Evolutionary conservation across 2,888 invertebrate genomes (phyloP).

Genomic region (Prostheceraeus crozeri): DNA sequence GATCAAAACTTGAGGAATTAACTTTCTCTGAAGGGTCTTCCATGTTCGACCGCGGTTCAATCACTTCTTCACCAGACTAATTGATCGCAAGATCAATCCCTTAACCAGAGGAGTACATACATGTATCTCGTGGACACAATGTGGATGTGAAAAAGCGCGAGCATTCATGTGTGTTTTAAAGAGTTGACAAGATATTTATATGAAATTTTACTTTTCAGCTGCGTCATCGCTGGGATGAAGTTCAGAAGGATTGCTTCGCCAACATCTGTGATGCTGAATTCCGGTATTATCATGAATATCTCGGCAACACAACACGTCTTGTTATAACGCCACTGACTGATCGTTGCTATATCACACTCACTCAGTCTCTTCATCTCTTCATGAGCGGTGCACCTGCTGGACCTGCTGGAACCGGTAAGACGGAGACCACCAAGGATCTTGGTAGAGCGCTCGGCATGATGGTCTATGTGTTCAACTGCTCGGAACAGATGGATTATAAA

Average conservation of each 20-base stretch:
- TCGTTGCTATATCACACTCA: constrained; percentile 81
- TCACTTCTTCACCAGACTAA: no score
- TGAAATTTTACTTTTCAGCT: no score
- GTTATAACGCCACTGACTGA: constrained; percentile 91
- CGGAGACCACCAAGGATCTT: constrained; percentile 91
- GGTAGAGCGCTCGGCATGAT: constrained; percentile 88
- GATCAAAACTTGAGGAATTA: no score
- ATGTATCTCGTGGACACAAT: no score
- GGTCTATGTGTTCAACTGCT: constrained; percentile 95
- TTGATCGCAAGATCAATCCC: no score
- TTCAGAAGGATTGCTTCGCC: constrained; percentile 80
- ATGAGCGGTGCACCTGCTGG: constrained; percentile 82
- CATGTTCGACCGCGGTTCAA: no score
- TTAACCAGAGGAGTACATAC: no score
- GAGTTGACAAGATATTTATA: no score
- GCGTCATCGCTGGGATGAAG: constrained; percentile 82
- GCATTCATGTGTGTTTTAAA: no score
- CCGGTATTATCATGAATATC: constrained; percentile 82
- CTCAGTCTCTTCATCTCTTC: constrained; percentile 81
- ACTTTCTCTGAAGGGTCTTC: no score
- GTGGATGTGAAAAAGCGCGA: no score
- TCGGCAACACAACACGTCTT: constrained; percentile 85
- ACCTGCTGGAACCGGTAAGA: constrained; percentile 70
- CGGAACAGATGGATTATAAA: constrained; percentile 96
- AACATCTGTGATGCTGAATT: constrained; percentile 96